phyloP scores from a whole-genome alignment of 2,797 vertebrate species.

The Hippoglossus hippoglossus region DNA sequence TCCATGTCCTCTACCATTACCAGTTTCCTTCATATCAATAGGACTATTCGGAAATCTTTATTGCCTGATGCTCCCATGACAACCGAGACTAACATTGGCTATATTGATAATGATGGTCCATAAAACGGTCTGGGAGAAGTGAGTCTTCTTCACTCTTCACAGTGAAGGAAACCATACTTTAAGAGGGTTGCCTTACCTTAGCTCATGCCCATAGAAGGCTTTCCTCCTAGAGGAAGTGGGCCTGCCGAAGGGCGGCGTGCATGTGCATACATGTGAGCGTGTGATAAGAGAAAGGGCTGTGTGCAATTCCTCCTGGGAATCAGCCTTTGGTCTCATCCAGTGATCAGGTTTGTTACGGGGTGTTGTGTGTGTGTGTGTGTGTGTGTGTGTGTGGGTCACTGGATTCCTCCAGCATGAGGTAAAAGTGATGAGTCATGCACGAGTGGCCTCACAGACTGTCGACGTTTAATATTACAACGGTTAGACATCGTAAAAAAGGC shows the following conservation, averaged over 20 bases:
- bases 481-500: slow-evolving; percentile 42
- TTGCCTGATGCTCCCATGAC: not conserved
- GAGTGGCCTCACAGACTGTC: slow-evolving; percentile 47
- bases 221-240: slow-evolving; percentile 54
- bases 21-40: not conserved
- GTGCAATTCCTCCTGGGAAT: slow-evolving; percentile 37
- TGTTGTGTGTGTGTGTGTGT: slow-evolving; percentile 19
- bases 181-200: slow-evolving; percentile 31
- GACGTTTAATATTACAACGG: slow-evolving; percentile 49
- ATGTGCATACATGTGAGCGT: not conserved
- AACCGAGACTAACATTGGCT: not conserved
- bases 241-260: not conserved
- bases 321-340: slow-evolving; percentile 42
- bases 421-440: slow-evolving; percentile 72
- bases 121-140: not conserved
- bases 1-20: not conserved
- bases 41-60: not conserved
- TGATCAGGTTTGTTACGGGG: slow-evolving; percentile 42
- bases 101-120: not conserved
- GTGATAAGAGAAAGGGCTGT: slow-evolving; percentile 56
- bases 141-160: not conserved
- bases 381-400: slow-evolving; percentile 51
- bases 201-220: slow-evolving; percentile 72
- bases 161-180: not conserved
- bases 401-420: slow-evolving; percentile 72